Evolutionary conservation across 2,797 vertebrate genomes (phyloP), one percentile per base, ranked within the genome.

Genomic region (Chrysocyon brachyurus): DNA sequence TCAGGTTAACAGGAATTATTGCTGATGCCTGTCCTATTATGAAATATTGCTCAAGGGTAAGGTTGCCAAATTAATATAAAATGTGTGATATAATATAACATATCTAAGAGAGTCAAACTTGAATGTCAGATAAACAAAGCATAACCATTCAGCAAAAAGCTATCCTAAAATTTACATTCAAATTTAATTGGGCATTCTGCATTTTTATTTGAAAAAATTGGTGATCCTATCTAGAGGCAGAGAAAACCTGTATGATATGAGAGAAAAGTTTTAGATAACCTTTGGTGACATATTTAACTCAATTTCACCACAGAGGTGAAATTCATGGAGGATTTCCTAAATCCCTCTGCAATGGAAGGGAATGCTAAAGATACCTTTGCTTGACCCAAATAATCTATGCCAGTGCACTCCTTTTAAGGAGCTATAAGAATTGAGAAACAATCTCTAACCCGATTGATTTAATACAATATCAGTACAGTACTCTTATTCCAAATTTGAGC

Each of bases 121-220:
- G 36, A 87, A 66, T 72, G 17, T 68, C 83, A 93, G 21, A 90
- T 87, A 78, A 96, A 86, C 5, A 22, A 68, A 82, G 24, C 56
- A 54, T 78, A 87, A 54, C 54, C 68, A 3, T 64, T 87, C 49
- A 70, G 26, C 46, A 28, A 40, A 64, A 63, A 9, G 6, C 70
- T 83, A 28, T 59, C 6, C 31, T 33, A 66, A 64, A 40, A 49
- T 66, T 15, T n/a, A 4, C 3, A 89, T 82, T 86, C 17, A 79
- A 89, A 88, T 78, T 78, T 78, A 91, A 63, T 16, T 24, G 17
- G 22, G 46, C 8, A 9, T 33, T 3, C 9, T 79, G 3, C 75
- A 49, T 61, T 83, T 78, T 86, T 61, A 36, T 61, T 88, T 96
- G 21, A 17, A 83, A 86, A 49, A 82, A 81, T 73, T 86, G 26